Base-by-base conservation (phyloP, 2,888 invertebrate species). In the Cheilosia urbana region DNA sequence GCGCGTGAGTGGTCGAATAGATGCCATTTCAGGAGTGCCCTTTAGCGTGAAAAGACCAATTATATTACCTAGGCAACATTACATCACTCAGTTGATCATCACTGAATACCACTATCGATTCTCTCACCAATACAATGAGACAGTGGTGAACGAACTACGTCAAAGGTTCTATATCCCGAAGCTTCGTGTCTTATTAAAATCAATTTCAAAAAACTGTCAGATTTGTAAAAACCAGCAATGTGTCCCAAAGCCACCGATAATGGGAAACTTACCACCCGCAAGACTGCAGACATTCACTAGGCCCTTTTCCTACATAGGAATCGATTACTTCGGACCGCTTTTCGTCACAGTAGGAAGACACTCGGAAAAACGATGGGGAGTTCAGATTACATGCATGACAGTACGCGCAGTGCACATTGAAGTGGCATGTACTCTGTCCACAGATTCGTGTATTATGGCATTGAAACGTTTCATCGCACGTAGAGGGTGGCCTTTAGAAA, bases 311-410 rank as follows among this genome's bases (percentile, higher is more conserved):
- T 73, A 60, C 17, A 53, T 65, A 19, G 80, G 73, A 15, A 68
- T 73, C 19, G 79, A 73, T 17, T 83, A 78, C 37, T 83, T 82
- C 27, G 76, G 71, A 2, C 71, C 71, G 1, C 51, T 78, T 15
- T 11, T 42, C 2, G 65, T 65, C 2, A 53, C 57, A 2, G 49
- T 71, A 11, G 63, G 76, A 19, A 53, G 77, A 51, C 62, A 40
- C 13, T 49, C 51, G 5, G 76, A 76, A 40, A 82, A 77, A 45
- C 34, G 73, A 53, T 77, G 82, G 66, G 69, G 77, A 51, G 85
- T 85, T 7, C 30, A 82, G 1, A 71, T 82, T 15, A 82, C 79
- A 24, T 87, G 87, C n/a, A 21, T 87, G 24, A 73, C 81, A 15
- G 72, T 78, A 53, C 55, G 84, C 0, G 81, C 84, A 1, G 21